Evolutionary conservation across 2,113 vertebrate species (phyloP), one percentile per base, ranked within the genome.

Genomic region (Anas platyrhynchos): DNA sequence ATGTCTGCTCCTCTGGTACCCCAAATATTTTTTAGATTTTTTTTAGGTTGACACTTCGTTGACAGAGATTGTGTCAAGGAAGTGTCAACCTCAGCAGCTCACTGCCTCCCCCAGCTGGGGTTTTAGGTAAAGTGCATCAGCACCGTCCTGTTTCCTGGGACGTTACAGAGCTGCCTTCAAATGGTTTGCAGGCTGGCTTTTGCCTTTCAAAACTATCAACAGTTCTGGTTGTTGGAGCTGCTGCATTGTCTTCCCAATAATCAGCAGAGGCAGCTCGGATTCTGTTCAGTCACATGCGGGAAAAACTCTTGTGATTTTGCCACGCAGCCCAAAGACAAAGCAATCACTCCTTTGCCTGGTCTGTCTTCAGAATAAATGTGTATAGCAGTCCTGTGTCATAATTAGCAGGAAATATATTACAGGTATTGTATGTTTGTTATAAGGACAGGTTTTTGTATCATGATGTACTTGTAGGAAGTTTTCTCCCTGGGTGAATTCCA

Each of bases 1-100:
- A 59, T 0, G 0, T 59, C n/a, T 88, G 1, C 15, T 88, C 23
- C n/a, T 26, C 17, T 76, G 52, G 59, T 32, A 63, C 25, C 0
- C 0, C 8, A 15, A 38, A 2, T 80, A 22, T 13, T 58, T 81
- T 58, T 48, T 48, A 46, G 46, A 46, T 21, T 20, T 46, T 46
- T 46, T 94, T 58, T n/a, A 90, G 72, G 34, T 34, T 34, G 34
- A 34, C 34, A 34, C 34, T 34, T 34, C 34, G 34, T 34, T 34
- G 34, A 68, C 20, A 46, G 43, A 55, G 26, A 3, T 89, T 38
- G 36, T 48, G 72, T 88, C 32, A 48, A 55, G 34, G 69, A 65
- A 22, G 66, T 18, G 13, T 43, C 82, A 88, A 79, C 58, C 66
- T 54, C 32, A 14, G 50, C n/a, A 55, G 22, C 50, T 86, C 71